Conservation (phyloP, 2,113 vertebrate genomes). For the Motacilla alba region DNA sequence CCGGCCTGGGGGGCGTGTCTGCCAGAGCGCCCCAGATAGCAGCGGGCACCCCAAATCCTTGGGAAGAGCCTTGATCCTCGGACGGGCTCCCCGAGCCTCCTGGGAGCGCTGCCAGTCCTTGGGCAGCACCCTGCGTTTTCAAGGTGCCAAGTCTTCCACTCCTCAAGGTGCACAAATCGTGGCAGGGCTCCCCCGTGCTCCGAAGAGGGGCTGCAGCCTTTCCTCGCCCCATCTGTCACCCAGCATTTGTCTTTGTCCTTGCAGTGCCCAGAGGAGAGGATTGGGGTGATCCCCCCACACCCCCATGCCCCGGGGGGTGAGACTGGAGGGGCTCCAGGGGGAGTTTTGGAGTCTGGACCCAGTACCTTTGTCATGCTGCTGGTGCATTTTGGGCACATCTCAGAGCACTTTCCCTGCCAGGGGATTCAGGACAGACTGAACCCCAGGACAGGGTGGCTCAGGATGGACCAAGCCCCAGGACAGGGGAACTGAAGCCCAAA, state of each 20-base stretch:
- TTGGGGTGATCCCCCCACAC: background rate
- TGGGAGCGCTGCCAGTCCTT: fast-evolving
- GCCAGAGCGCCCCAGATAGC: fast-evolving
- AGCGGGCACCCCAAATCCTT: background rate
- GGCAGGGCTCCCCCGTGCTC: background rate
- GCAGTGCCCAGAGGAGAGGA: background rate
- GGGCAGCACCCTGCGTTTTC: background rate
- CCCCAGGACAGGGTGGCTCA: background rate
- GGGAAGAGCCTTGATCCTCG: too few species aligned
- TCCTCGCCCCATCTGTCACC: fast-evolving
- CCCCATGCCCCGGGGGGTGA: background rate
- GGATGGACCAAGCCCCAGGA: background rate
- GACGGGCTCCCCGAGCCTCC: background rate
- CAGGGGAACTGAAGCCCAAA: background rate
- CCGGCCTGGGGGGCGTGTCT: fast-evolving
- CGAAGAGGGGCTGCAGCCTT: background rate
- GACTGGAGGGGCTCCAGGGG: too few species aligned
- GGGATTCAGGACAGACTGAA: background rate
- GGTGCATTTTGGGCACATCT: background rate
- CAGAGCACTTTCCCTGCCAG: background rate
- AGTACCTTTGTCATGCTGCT: fast-evolving
- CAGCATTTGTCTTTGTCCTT: background rate
- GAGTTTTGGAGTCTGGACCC: background rate
- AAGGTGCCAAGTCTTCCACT: background rate
- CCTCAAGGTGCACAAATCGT: fast-evolving